Base-by-base conservation (phyloP, 2,113 vertebrate species). In the Cnemophilus loriae region DNA sequence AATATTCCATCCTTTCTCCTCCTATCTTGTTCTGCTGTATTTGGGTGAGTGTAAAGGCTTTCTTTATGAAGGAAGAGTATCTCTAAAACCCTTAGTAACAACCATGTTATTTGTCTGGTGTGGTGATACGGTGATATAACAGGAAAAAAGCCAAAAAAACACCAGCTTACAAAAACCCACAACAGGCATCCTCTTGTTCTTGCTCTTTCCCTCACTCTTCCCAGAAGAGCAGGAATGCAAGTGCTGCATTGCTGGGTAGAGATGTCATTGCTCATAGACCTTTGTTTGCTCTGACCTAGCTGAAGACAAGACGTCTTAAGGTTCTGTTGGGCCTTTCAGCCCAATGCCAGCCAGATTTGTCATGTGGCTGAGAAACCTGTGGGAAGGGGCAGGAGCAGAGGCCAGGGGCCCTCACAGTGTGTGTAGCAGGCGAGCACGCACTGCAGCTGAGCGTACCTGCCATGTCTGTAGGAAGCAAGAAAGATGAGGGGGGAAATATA, bases 321-420 rank as follows among this genome's bases (percentile, higher is more conserved):
- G 10, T 30, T 84, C 12, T 16, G 4, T 39, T 33, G 44, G 30
- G 9, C 22, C 46, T 73, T 47, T 47, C 26, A 65, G 50, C 32
- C 18, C 20, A 9, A 49, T 49, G 42, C 37, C 57, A 37, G 27
- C 21, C 28, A 42, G 37, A 9, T 68, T 52, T 85, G 13, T 91
- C 5, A 4, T 21, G 30, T 73, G 70, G 19, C 35, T 73, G 49
- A 69, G 55, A 35, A 83, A 26, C 3, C 13, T 1, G 1, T 27
- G 16, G 68, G 9, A 53, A 14, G 16, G 28, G 26, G 23, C 22
- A 73, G 42, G 16, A 35, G 35, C 4, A 61, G 24, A 50, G 28
- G 12, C 17, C 68, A n/a, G 28, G 22, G 47, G 6, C 19, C 15
- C 6, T 20, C 30, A 2, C 2, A 10, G 24, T 0, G 0, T 22